These are phyloP conservation scores for Diogma glabrata DNA, from an alignment of 2,888 invertebrate species.

Conservation along the genomic window DNA sequence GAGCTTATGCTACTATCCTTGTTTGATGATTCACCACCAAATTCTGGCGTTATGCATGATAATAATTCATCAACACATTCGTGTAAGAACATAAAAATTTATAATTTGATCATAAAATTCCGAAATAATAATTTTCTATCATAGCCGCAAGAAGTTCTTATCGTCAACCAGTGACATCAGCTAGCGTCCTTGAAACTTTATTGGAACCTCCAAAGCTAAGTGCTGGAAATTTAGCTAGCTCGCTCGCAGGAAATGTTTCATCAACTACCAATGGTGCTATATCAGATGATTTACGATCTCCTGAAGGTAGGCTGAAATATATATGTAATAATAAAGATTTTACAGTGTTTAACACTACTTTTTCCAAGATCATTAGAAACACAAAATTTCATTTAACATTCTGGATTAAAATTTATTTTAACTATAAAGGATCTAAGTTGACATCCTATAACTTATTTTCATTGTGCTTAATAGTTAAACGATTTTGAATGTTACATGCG, in stretches of 20 bases:
- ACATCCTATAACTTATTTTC: no score
- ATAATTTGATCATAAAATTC: background rate
- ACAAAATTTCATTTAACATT: no score
- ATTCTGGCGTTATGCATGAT: constrained; percentile 9
- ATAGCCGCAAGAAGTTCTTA: constrained; percentile 14
- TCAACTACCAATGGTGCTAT: constrained; percentile 14
- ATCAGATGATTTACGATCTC: constrained; percentile 17
- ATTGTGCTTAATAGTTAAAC: no score
- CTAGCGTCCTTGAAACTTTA: constrained; percentile 21
- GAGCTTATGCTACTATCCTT: constrained; percentile 48
- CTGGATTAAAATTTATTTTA: no score
- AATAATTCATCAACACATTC: constrained; percentile 12
- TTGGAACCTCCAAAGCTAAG: constrained; percentile 21
- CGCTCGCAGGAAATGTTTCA: constrained; percentile 6
- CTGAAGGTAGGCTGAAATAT: no score
- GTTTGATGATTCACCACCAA: constrained; percentile 30
- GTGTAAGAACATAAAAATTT: constrained; percentile 10
- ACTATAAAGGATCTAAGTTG: no score
- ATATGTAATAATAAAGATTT: no score
- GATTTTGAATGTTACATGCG: no score
- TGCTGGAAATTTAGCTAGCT: constrained; percentile 8
- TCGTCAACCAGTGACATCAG: constrained; percentile 19
- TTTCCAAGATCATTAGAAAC: no score
- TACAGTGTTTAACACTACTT: no score
- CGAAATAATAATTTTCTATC: constrained; percentile 9